Evolutionary conservation across 35 echinoderm and acorn worm species (phyloP), one percentile per base, ranked within the genome.

Genomic region (Heliocidaris tuberculata): DNA sequence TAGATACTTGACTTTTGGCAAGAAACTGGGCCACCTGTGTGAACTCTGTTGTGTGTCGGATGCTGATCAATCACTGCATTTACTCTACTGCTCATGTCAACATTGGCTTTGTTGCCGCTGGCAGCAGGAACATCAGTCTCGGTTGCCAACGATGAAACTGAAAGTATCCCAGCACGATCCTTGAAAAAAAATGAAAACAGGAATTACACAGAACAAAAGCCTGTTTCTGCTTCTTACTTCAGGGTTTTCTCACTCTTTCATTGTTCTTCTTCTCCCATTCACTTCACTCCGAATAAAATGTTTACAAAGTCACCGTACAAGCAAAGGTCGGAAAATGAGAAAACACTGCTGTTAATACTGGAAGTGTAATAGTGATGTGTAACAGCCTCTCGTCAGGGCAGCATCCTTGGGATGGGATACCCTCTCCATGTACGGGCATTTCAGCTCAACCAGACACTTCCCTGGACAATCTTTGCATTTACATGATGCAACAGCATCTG

Each of bases 261-360:
- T 24, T 27, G 30, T 92, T 92, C 27, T 92, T 42, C 49, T 92
- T 50, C 5, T 6, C 90, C 90, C 90, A 92, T 92, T 92, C 90
- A 50, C 9, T 12, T 6, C 90, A 9, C 32, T 49, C 90, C 6
- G n/a, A n/a, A n/a, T n/a, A n/a, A n/a, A n/a, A n/a, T n/a, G n/a
- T n/a, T n/a, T n/a, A n/a, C n/a, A n/a, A n/a, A n/a, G n/a, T n/a
- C n/a, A n/a, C n/a, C n/a, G n/a, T n/a, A n/a, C n/a, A n/a, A n/a
- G n/a, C n/a, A n/a, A n/a, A n/a, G n/a, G n/a, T n/a, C n/a, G n/a
- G n/a, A n/a, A n/a, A n/a, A n/a, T n/a, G n/a, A n/a, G n/a, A n/a
- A n/a, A n/a, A n/a, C n/a, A n/a, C n/a, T n/a, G n/a, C n/a, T n/a
- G n/a, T n/a, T n/a, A n/a, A n/a, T n/a, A n/a, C n/a, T n/a, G n/a